Percentiles rank a stretch among this genome's conserved stretches.
These are phyloP conservation scores for Liolophura sinensis DNA, from an alignment of 1,140 invertebrate genomes.

Conservation along the genomic window DNA sequence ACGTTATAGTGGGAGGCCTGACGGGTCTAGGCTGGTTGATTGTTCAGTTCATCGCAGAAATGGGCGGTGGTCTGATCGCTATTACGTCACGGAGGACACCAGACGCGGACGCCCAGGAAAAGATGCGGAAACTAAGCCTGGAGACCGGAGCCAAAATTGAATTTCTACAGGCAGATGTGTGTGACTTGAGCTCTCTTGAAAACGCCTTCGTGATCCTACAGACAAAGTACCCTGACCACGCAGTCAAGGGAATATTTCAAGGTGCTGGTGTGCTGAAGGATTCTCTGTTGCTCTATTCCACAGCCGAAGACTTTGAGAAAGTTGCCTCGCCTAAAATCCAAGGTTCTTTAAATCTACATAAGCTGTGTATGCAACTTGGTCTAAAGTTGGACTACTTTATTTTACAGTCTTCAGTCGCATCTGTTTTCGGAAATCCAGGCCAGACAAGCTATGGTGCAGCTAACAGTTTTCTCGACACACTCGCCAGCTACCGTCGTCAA, in stretches of 20 bases:
- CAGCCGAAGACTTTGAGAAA: constrained; percentile 7
- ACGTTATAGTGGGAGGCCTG: constrained; percentile 40
- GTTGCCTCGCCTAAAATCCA: constrained; percentile 16
- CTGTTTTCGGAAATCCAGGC: constrained; percentile 19
- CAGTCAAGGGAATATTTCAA: constrained; percentile 19
- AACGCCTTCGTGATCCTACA: no score
- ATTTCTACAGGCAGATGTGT: no score
- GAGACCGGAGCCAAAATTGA: no score
- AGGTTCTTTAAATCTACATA: constrained; percentile 18
- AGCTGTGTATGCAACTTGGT: constrained; percentile 2
- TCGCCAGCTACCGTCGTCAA: constrained; percentile 16
- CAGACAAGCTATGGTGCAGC: constrained; percentile 25
- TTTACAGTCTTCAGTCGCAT: constrained; percentile 20
- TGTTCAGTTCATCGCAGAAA: constrained; percentile 27
- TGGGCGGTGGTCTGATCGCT: constrained; percentile 31
- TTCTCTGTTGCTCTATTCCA: constrained; percentile 7
- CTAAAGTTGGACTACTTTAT: constrained; percentile 22
- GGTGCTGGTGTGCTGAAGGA: constrained; percentile 15
- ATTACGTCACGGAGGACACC: constrained; percentile 27
- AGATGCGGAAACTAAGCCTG: no score
- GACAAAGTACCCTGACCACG: not conserved
- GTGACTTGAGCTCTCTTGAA: no score
- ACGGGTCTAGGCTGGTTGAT: constrained; percentile 45
- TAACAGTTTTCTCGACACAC: constrained; percentile 21
- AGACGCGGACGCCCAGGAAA: no score